Evolutionary conservation across 2,797 vertebrate genomes (phyloP).

Genomic region (Melopsittacus undulatus): DNA sequence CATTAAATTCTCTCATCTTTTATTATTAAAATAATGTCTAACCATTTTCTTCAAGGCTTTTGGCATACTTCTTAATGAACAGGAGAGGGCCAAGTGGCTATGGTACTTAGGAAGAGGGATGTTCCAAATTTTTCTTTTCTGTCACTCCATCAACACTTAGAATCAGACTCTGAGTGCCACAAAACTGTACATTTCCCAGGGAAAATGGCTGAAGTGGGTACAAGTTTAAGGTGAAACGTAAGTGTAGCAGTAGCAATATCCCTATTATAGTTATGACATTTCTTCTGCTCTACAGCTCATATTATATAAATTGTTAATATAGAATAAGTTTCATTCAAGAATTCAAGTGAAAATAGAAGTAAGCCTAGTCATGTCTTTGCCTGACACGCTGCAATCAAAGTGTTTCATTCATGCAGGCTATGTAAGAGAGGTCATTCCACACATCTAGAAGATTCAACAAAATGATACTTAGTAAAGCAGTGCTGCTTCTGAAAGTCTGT

Average conservation of each 20-base stretch:
- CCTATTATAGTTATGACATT: fast-evolving
- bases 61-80: background rate
- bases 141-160: background rate
- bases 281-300: background rate
- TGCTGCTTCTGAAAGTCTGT: background rate
- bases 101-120: background rate
- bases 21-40: background rate
- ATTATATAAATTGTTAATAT: background rate
- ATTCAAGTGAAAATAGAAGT: background rate
- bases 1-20: background rate
- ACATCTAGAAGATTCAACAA: background rate
- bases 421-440: background rate
- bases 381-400: background rate
- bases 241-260: background rate
- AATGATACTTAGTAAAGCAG: background rate
- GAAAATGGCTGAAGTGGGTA: background rate
- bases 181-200: background rate
- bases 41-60: background rate
- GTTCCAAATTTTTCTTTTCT: background rate
- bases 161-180: background rate
- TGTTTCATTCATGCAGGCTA: background rate
- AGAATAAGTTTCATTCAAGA: background rate
- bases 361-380: background rate
- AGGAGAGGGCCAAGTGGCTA: background rate
- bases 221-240: background rate